Evolutionary conservation across 1,140 invertebrate species (phyloP).

Genomic region (Notospermus geniculatus): DNA sequence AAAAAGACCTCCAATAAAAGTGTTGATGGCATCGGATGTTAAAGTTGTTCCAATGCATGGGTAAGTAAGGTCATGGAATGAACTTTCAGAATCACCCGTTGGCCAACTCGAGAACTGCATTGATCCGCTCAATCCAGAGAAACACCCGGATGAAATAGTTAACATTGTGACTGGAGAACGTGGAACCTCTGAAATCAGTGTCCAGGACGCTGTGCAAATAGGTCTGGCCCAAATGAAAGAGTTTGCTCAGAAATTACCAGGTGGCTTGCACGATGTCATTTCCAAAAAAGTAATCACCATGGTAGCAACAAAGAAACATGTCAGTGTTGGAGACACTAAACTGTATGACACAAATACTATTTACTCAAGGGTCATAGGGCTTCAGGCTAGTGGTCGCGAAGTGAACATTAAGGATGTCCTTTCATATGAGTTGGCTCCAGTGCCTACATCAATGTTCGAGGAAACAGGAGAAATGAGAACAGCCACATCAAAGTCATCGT

Average conservation of each 20-base stretch:
- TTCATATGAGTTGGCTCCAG: slow-evolving; percentile 10
- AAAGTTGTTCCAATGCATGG: too few species aligned
- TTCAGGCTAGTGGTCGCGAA: slow-evolving; percentile 1
- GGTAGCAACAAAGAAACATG: background rate
- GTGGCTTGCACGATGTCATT: background rate
- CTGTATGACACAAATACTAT: slow-evolving; percentile 3
- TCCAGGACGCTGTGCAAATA: slow-evolving; percentile 10
- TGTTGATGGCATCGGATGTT: too few species aligned
- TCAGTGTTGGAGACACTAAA: background rate
- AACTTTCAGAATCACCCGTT: too few species aligned
- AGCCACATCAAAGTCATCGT: slow-evolving; percentile 9
- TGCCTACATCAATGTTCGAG: slow-evolving; percentile 19
- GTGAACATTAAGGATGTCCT: slow-evolving; percentile 10
- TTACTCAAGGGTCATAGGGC: slow-evolving; percentile 8
- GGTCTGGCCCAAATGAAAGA: slow-evolving; percentile 7
- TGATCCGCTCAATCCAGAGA: slow-evolving; percentile 7
- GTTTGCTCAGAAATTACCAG: slow-evolving; percentile 7
- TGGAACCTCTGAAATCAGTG: slow-evolving; percentile 7
- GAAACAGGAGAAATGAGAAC: slow-evolving; percentile 14
- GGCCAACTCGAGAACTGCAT: slow-evolving; percentile 13
- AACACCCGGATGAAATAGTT: slow-evolving; percentile 11
- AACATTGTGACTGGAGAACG: slow-evolving; percentile 18
- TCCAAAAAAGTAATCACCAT: background rate
- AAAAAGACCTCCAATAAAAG: too few species aligned
- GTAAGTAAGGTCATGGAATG: too few species aligned